Evolutionary conservation across 2,888 invertebrate genomes (phyloP).

Genomic region (Crioceris asparagi): DNA sequence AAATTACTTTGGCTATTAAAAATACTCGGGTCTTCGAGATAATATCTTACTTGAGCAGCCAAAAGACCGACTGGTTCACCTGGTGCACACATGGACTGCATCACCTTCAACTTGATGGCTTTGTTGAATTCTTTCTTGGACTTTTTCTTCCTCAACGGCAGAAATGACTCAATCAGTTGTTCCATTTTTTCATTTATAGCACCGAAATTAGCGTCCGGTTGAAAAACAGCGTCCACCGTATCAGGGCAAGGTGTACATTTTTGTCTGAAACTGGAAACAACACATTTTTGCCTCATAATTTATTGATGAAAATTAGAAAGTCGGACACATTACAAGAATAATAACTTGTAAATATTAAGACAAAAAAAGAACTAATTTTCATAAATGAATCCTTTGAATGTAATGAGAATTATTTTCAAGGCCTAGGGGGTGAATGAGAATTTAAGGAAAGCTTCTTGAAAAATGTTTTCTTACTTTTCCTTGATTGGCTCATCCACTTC

Average conservation of each 20-base stretch:
- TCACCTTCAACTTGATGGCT: conserved; percentile 64
- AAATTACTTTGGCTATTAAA: not conserved
- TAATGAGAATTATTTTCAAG: no score
- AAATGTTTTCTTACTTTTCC: conserved; percentile 41
- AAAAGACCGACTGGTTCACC: conserved; percentile 95
- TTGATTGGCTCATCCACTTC: conserved; percentile 49
- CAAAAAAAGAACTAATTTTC: no score
- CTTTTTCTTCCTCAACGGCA: conserved; percentile 31
- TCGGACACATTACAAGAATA: not conserved
- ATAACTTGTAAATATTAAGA: no score
- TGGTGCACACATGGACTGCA: conserved; percentile 69
- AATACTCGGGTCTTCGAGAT: not conserved
- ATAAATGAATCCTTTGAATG: no score
- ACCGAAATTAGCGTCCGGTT: conserved; percentile 70
- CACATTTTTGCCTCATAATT: not conserved
- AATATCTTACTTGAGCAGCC: conserved; percentile 64
- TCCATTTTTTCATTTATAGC: conserved; percentile 76
- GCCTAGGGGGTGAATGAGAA: no score
- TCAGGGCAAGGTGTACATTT: conserved; percentile 51
- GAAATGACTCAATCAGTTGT: conserved; percentile 50
- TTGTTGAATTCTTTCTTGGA: conserved; percentile 43
- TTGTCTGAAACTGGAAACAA: conserved; percentile 19
- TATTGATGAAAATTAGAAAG: not conserved
- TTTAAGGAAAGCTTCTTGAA: no score
- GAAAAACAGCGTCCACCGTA: conserved; percentile 57